phyloP scores from a whole-genome alignment of 2,888 invertebrate species.

The Stenurella melanura region DNA sequence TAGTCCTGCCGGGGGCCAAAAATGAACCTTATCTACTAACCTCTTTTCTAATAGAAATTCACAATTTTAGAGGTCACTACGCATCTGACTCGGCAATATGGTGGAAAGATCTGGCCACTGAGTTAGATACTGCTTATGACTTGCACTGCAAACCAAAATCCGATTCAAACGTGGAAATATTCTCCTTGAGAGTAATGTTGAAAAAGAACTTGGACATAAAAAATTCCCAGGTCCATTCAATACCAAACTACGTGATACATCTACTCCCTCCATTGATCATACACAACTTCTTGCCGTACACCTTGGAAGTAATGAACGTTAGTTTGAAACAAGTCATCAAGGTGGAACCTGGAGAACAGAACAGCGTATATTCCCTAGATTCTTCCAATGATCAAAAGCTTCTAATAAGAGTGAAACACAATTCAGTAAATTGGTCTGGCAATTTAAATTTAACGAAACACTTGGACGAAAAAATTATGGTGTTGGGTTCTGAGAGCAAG shows the following conservation, averaged over 20 bases:
- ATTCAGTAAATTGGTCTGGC: constrained; percentile 84
- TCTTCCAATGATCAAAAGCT: constrained; percentile 77
- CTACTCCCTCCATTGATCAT: constrained; percentile 84
- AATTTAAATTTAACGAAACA: constrained; percentile 80
- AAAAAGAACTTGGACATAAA: constrained; percentile 65
- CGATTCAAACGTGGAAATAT: constrained; percentile 77
- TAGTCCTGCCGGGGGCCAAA: too few species aligned
- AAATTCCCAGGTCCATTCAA: constrained; percentile 68
- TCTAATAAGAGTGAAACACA: constrained; percentile 75
- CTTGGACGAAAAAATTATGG: constrained; percentile 75
- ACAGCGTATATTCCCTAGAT: constrained; percentile 81
- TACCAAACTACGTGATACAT: constrained; percentile 84
- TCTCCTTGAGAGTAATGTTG: constrained; percentile 79
- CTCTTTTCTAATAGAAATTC: constrained; percentile 14
- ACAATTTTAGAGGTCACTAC: constrained; percentile 78
- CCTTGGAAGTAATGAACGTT: constrained; percentile 77
- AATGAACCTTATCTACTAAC: too few species aligned
- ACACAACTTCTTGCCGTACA: constrained; percentile 86
- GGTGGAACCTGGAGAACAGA: constrained; percentile 83
- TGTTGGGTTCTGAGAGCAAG: constrained; percentile 78
- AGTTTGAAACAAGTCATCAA: constrained; percentile 73
- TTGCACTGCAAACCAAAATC: constrained; percentile 81
- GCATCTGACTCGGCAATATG: constrained; percentile 83
- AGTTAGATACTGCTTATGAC: constrained; percentile 80
- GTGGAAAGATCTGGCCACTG: constrained; percentile 86